Percentiles rank a stretch among this genome's conserved stretches.
Conservation (phyloP, 1,140 invertebrate genomes). For the Pissodes strobi region DNA sequence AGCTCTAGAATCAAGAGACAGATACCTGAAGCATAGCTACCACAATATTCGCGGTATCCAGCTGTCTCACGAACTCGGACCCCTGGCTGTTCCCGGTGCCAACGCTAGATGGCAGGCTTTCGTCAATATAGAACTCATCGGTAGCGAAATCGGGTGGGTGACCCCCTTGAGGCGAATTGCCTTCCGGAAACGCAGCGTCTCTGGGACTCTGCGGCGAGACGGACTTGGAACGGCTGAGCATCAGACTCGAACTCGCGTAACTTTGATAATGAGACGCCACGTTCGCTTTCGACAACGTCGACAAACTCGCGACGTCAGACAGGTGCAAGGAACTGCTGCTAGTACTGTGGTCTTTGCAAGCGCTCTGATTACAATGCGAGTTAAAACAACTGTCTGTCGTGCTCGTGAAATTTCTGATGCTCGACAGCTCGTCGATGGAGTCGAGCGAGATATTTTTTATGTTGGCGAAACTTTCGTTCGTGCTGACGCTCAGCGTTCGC, state of each 20-base stretch:
- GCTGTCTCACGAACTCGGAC: conserved; percentile 54
- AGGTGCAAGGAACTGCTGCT: conserved; percentile 22
- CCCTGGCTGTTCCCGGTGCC: conserved; percentile 63
- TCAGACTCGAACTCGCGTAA: conserved; percentile 29
- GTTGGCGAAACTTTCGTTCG: conserved; percentile 52
- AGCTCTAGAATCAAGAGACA: conserved; percentile 29
- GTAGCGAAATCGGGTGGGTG: conserved; percentile 68
- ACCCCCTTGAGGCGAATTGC: conserved; percentile 43
- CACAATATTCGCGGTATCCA: conserved; percentile 66
- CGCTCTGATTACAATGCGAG: conserved; percentile 50
- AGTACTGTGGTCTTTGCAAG: conserved; percentile 17
- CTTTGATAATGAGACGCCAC: conserved; percentile 18
- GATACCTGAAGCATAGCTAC: conserved; percentile 68
- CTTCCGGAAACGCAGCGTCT: conserved; percentile 44
- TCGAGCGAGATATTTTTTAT: conserved; percentile 53
- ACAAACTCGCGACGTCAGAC: conserved; percentile 9
- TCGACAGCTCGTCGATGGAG: conserved; percentile 52
- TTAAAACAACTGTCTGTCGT: conserved; percentile 52
- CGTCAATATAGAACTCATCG: conserved; percentile 85
- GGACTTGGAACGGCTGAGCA: conserved; percentile 49
- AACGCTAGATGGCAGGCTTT: conserved; percentile 72
- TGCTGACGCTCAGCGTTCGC: conserved; percentile 46
- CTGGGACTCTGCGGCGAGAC: conserved; percentile 49
- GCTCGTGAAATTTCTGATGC: conserved; percentile 46
- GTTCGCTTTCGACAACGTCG: conserved; percentile 1